Evolutionary conservation across 2,797 vertebrate genomes (phyloP), one percentile per base, ranked within the genome.

Genomic region (Petrocephalus sullivani): DNA sequence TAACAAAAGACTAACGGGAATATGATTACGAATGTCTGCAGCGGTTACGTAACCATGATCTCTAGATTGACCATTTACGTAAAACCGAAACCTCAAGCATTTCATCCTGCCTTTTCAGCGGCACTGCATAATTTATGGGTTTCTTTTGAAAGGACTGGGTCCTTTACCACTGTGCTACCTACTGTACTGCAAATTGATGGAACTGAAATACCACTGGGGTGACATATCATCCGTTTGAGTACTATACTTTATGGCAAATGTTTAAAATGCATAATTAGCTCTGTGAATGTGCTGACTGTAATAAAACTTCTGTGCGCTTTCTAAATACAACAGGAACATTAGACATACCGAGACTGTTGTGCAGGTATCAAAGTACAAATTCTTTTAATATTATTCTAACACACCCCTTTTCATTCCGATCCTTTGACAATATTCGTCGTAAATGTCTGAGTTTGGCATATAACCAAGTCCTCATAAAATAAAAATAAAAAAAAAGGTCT

Each of bases 81-180:
- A 49, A 81, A 81, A 81, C 75, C 75, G n/a, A 46, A 81, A 49
- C 75, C 75, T 3, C 75, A 81, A 81, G 41, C n/a, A 81, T 81
- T 81, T 81, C 19, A 81, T 49, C 75, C n/a, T 16, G 75, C 21
- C 75, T 21, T 46, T 81, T 21, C 19, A 81, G 75, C 75, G 75
- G 46, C 19, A 81, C 46, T 46, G 41, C 19, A 81, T 46, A 21
- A 41, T 81, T 81, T 81, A 41, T 9, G 37, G 16, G 19, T 19
- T 81, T 81, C 7, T 49, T 81, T 4, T n/a, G 75, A 49, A 81
- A 49, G 6, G 28, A 16, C 4, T 75, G 37, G 8, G 2, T 49
- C 75, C 46, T 81, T 49, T 81, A n/a, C 41, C 37, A 19, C 75
- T 49, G 75, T 81, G 41, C 7, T 49, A 49, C 75, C 41, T 81